Evolutionary conservation across 2,113 vertebrate genomes (phyloP).

Genomic region (Silurus asotus): DNA sequence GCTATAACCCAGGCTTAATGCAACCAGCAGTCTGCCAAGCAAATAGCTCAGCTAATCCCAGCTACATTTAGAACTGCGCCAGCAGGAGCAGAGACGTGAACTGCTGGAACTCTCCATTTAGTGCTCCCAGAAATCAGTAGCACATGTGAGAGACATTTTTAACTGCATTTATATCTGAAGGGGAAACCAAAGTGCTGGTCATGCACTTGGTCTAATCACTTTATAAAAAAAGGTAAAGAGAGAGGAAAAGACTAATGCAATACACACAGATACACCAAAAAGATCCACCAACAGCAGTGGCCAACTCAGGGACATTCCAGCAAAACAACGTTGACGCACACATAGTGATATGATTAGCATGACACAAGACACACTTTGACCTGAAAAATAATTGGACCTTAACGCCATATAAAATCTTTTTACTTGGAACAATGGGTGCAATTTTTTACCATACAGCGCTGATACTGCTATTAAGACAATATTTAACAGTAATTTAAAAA

Average conservation of each 20-base stretch:
- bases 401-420: neutral
- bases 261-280: neutral
- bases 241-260: neutral
- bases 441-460: too few relatives aligned
- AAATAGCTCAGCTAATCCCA: constrained; percentile 51
- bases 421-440: neutral
- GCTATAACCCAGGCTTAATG: constrained; percentile 23
- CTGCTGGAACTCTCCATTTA: constrained; percentile 37
- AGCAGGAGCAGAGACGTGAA: constrained; percentile 40
- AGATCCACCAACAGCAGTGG: neutral
- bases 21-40: constrained; percentile 29
- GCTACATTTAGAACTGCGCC: constrained; percentile 26
- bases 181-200: constrained; percentile 37
- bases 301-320: neutral
- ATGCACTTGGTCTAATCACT: constrained; percentile 22
- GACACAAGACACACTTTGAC: neutral
- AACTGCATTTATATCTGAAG: constrained; percentile 33
- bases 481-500: too few relatives aligned
- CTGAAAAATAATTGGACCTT: neutral
- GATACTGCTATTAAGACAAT: too few relatives aligned
- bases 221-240: constrained; percentile 13
- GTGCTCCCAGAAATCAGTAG: constrained; percentile 46
- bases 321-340: neutral
- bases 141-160: constrained; percentile 51
- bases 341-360: neutral